These are phyloP conservation scores for Dinomys branickii DNA, from an alignment of 2,113 vertebrate genomes.

Conservation along the genomic window DNA sequence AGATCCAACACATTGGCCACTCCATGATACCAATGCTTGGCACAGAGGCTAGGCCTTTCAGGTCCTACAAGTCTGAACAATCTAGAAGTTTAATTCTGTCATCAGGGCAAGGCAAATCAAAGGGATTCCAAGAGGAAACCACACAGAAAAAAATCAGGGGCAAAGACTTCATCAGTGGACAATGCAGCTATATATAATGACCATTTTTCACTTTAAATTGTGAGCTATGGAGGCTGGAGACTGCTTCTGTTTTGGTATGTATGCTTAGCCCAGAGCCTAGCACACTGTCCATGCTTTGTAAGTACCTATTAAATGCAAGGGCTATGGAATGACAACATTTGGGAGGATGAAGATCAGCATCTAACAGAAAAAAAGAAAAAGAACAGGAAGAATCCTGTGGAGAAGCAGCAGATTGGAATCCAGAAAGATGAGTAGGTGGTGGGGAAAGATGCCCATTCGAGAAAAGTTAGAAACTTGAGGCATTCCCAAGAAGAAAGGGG, in stretches of 20 bases:
- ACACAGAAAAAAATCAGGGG: not conserved
- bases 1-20: not conserved
- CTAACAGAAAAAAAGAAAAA: not conserved
- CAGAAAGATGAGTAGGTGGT: slow-evolving; percentile 67
- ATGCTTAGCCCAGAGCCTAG: not conserved
- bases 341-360: not conserved
- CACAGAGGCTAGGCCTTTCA: not conserved
- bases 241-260: not conserved
- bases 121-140: not conserved
- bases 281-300: rapidly evolving
- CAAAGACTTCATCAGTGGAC: not conserved
- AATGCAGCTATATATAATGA: not conserved
- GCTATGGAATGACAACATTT: not conserved
- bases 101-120: not conserved
- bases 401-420: slow-evolving; percentile 56
- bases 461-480: slow-evolving; percentile 56
- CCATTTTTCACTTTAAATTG: not conserved
- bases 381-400: not conserved
- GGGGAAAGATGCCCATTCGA: slow-evolving; percentile 34
- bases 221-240: not conserved
- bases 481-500: slow-evolving; percentile 59
- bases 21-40: not conserved
- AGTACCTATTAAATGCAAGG: not conserved
- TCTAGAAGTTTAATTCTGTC: not conserved
- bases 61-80: not conserved